A percentile compares a stretch with the other conserved stretches of the same genome.
These are phyloP conservation scores for Porites cylindrica DNA, from an alignment of 92 coral and sea anemone species.

Conservation along the genomic window DNA sequence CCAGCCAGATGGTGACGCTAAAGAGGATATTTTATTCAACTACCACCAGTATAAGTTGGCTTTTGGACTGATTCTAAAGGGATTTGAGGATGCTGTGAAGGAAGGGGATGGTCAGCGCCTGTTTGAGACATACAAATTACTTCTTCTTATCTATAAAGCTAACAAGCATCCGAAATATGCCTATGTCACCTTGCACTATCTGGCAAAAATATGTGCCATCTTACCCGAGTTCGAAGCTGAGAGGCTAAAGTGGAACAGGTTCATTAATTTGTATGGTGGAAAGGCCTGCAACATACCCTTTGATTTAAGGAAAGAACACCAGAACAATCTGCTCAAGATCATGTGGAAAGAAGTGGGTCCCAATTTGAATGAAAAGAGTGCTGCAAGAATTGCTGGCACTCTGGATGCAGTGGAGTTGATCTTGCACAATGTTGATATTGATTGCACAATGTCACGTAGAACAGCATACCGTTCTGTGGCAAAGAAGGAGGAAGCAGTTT, in stretches of 20 bases:
- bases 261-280: slow-evolving; percentile 63
- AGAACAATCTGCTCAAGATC: slow-evolving; percentile 57
- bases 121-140: slow-evolving; percentile 65
- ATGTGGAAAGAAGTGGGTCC: slow-evolving; percentile 78
- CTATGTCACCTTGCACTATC: slow-evolving; percentile 53
- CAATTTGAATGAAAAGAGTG: slow-evolving; percentile 65
- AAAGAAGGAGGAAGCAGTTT: slow-evolving; percentile 38
- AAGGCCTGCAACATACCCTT: slow-evolving; percentile 69
- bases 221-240: slow-evolving; percentile 61
- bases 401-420: slow-evolving; percentile 59
- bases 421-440: slow-evolving; percentile 50
- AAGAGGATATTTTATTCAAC: slow-evolving; percentile 64
- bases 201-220: slow-evolving; percentile 55
- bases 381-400: slow-evolving; percentile 70
- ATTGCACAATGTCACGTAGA: slow-evolving; percentile 41
- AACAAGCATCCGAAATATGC: slow-evolving; percentile 70
- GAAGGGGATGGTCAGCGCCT: slow-evolving; percentile 78
- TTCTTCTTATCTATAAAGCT: slow-evolving; percentile 62
- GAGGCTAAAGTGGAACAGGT: slow-evolving; percentile 71
- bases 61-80: slow-evolving; percentile 58
- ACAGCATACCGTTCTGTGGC: slow-evolving; percentile 31
- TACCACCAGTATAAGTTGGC: slow-evolving; percentile 65
- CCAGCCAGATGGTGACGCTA: not conserved
- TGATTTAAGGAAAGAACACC: slow-evolving; percentile 72
- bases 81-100: slow-evolving; percentile 73